Percentiles rank a stretch among this genome's conserved stretches.
Conservation (phyloP, 2,797 vertebrate species). For the Lithobates pipiens region DNA sequence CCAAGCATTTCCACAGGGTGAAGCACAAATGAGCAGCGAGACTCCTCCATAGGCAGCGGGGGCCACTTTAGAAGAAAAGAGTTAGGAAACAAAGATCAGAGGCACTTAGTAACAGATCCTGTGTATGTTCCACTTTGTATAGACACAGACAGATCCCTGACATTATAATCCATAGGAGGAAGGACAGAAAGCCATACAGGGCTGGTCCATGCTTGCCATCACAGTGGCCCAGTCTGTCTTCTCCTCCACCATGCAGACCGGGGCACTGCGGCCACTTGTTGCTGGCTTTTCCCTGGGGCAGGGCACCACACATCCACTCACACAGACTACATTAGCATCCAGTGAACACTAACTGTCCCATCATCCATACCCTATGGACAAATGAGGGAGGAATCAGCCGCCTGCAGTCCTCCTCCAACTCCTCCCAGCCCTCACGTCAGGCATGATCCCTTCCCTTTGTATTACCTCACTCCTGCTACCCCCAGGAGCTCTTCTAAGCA, state of each 20-base stretch:
- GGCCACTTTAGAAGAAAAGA: background rate
- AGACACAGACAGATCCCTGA: constrained; percentile 4
- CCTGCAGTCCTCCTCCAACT: constrained; percentile 12
- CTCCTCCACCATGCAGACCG: background rate
- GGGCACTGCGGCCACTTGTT: constrained; percentile 17
- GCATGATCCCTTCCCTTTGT: constrained; percentile 32
- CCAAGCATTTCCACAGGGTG: constrained; percentile 32
- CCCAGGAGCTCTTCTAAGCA: constrained; percentile 20
- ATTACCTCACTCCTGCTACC: constrained; percentile 47
- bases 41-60: constrained; percentile 20
- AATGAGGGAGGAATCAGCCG: constrained; percentile 43
- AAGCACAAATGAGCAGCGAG: background rate
- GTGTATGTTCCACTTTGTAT: background rate
- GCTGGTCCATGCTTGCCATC: background rate
- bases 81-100: constrained; percentile 5
- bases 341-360: constrained; percentile 10
- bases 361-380: constrained; percentile 42
- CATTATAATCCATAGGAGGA: constrained; percentile 52
- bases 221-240: background rate
- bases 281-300: constrained; percentile 10
- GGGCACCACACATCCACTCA: background rate
- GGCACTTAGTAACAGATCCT: background rate
- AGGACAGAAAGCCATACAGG: background rate
- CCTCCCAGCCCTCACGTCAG: constrained; percentile 53
- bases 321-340: constrained; percentile 16